Evolutionary conservation across 2,797 vertebrate genomes (phyloP).

Genomic region (Alca torda): DNA sequence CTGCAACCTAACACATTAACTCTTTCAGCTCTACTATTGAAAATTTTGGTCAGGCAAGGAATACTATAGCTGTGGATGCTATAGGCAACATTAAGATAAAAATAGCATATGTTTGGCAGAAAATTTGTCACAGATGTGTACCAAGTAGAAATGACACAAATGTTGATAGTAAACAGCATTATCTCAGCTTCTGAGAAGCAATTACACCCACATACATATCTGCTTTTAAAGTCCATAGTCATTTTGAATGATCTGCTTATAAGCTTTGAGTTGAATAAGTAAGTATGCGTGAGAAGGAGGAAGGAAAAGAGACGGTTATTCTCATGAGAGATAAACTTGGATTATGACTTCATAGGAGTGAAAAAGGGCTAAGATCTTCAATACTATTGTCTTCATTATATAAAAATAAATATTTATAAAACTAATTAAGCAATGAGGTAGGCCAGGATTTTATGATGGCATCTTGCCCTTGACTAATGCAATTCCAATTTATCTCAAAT

Average conservation of each 20-base stretch:
- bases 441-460: not conserved
- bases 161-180: not conserved
- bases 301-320: not conserved
- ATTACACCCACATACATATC: not conserved
- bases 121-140: not conserved
- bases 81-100: not conserved
- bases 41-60: not conserved
- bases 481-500: constrained; percentile 6
- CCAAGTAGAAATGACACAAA: not conserved
- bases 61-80: not conserved
- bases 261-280: not conserved
- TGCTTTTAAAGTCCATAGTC: not conserved
- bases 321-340: not conserved
- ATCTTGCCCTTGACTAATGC: not conserved
- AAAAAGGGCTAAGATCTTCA: not conserved
- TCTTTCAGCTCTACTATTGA: not conserved
- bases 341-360: not conserved
- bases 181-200: not conserved
- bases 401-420: constrained; percentile 30
- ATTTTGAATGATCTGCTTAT: not conserved
- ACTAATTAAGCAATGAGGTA: not conserved
- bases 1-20: not conserved
- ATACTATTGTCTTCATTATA: not conserved
- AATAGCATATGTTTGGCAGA: not conserved
- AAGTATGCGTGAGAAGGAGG: not conserved